Evolutionary conservation across 1,140 invertebrate species (phyloP), one percentile per base, ranked within the genome.

Genomic region (Matsumurasca onukii): DNA sequence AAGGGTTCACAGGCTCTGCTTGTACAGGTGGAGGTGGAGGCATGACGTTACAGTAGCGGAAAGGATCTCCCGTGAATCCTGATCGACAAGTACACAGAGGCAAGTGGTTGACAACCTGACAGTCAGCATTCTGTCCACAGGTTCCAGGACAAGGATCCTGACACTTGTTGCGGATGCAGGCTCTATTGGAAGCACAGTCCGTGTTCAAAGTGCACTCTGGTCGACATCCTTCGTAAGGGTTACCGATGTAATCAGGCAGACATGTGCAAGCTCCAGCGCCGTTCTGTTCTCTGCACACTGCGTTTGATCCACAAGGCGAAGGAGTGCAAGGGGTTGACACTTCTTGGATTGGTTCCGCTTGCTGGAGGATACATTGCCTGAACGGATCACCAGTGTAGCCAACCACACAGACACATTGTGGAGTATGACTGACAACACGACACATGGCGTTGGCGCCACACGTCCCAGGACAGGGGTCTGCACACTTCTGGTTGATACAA

Each of bases 331-430:
- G 88, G 69, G 85, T 78, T 65, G 73, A 34, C 64, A 65, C 59
- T 51, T 74, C 75, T 65, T 73, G 69, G 29, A 59, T 29, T 27
- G 73, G 55, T 62, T 64, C 24, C 57, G 72, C 61, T 49, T 82
- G 79, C 74, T 83, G 73, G 25, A 76, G 72, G 55, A 78, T 78
- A 76, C 91, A 92, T 70, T 85, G 80, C 30, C 86, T 76, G 72
- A 91, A 91, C 66, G 91, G 89, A 84, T 93, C 89, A 66, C 91
- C 91, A 1, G 85, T 86, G 77, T 86, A 91, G 20, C 91, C 91
- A 49, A 84, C 82, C 3, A 84, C 78, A 78, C 91, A 93, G 1
- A 85, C 85, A 75, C 91, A 93, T 12, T 87, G 85, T 1, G 90
- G 89, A 49, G 89, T 85, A 75, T 92, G 90, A 72, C 88, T 88